phyloP scores from a whole-genome alignment of 2,888 invertebrate genomes.

The Trilocha varians region DNA sequence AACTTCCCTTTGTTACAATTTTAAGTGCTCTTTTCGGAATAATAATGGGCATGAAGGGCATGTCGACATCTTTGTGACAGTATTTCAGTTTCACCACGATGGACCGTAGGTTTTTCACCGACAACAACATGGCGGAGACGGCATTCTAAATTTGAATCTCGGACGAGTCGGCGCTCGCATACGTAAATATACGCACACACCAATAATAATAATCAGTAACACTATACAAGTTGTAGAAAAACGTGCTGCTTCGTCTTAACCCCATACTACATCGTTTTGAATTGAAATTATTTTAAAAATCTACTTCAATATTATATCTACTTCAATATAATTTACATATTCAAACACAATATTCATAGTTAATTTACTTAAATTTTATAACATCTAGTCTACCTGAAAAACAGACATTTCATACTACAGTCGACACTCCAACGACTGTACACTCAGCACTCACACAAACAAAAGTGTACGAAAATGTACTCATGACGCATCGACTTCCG shows the following conservation, averaged over 20 bases:
- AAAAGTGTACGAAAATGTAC: constrained; percentile 59
- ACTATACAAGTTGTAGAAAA: constrained; percentile 59
- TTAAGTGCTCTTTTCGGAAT: too few species aligned
- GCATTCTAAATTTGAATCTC: constrained; percentile 73
- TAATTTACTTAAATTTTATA: too few species aligned
- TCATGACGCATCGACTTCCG: constrained; percentile 70
- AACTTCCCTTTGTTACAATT: too few species aligned
- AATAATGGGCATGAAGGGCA: too few species aligned
- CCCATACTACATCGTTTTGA: constrained; percentile 31
- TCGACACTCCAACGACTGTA: neutral
- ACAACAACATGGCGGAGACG: constrained; percentile 72
- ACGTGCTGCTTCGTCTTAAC: too few species aligned
- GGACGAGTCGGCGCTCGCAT: constrained; percentile 73
- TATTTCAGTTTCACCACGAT: constrained; percentile 47
- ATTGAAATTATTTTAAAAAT: too few species aligned
- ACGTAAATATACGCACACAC: constrained; percentile 74
- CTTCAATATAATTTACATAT: too few species aligned
- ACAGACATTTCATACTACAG: neutral
- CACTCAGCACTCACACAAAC: constrained; percentile 49
- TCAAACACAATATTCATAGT: too few species aligned
- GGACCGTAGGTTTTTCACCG: constrained; percentile 67
- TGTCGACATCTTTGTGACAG: constrained; percentile 36
- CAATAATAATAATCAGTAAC: constrained; percentile 60
- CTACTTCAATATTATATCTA: too few species aligned
- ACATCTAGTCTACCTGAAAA: too few species aligned